Conservation (phyloP, 2,888 invertebrate species). For the Phyllotreta cruciferae region DNA sequence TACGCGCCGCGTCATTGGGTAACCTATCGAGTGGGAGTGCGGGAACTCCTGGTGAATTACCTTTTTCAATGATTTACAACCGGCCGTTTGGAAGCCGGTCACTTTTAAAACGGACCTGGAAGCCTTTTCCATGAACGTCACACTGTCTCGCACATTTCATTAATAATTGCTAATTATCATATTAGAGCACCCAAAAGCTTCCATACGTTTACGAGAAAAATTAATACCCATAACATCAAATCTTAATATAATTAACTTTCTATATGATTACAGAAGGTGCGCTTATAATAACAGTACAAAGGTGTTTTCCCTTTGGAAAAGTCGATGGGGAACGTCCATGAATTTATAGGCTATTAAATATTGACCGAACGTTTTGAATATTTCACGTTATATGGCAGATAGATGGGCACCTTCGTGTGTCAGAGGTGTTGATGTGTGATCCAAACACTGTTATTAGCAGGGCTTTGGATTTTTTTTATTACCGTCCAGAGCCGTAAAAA, state of each 20-base stretch:
- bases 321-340: slow-evolving; percentile 8
- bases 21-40: slow-evolving; percentile 20
- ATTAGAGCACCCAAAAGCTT: slow-evolving; percentile 3
- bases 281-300: not conserved
- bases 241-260: slow-evolving; percentile 1
- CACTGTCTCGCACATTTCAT: not conserved
- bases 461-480: slow-evolving; percentile 27
- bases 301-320: not conserved
- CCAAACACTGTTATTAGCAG: slow-evolving; percentile 48
- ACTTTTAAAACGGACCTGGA: slow-evolving; percentile 50
- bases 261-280: not conserved
- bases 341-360: slow-evolving; percentile 54
- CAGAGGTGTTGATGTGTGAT: slow-evolving; percentile 52
- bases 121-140: slow-evolving; percentile 16
- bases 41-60: slow-evolving; percentile 45
- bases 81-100: slow-evolving; percentile 55
- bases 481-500: slow-evolving; percentile 14
- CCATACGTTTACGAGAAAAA: slow-evolving; percentile 4
- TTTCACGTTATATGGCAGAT: slow-evolving; percentile 53
- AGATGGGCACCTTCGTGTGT: slow-evolving; percentile 54
- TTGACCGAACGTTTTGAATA: slow-evolving; percentile 58
- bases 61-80: slow-evolving; percentile 57
- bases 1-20: slow-evolving; percentile 29
- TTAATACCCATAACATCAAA: not conserved
- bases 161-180: slow-evolving; percentile 5